Evolutionary conservation across 2,888 invertebrate species (phyloP).

Genomic region (Ophraella communa): DNA sequence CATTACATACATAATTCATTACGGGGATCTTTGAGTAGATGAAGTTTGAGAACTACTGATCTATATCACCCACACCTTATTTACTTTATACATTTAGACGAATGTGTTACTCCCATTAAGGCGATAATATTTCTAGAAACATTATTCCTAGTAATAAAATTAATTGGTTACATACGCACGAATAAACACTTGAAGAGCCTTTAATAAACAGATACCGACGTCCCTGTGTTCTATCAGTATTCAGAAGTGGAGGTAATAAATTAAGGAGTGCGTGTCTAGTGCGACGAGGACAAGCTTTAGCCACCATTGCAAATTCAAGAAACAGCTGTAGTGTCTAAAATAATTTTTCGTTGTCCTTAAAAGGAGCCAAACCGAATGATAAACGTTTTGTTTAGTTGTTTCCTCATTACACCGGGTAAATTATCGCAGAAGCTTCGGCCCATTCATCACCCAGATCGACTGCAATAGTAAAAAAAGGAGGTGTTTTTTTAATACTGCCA

Average conservation of each 20-base stretch:
- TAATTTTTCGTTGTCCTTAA: constrained; percentile 33
- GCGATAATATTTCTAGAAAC: too few species aligned
- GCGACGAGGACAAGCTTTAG: constrained; percentile 39
- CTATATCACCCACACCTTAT: too few species aligned
- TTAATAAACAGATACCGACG: constrained; percentile 8
- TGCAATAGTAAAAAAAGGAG: constrained; percentile 10
- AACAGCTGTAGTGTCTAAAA: constrained; percentile 37
- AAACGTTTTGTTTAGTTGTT: constrained; percentile 26
- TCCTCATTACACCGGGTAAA: constrained; percentile 29
- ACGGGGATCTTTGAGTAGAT: too few species aligned
- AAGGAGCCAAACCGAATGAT: constrained; percentile 32
- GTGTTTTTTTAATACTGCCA: neutral
- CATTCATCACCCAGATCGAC: constrained; percentile 10
- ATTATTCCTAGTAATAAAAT: too few species aligned
- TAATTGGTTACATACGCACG: too few species aligned
- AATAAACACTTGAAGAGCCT: too few species aligned
- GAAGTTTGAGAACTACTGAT: too few species aligned
- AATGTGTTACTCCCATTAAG: too few species aligned
- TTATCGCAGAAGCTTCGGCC: constrained; percentile 20
- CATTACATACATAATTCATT: too few species aligned
- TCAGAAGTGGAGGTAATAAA: constrained; percentile 16
- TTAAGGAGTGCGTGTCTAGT: constrained; percentile 38
- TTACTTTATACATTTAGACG: too few species aligned
- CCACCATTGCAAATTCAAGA: constrained; percentile 39
- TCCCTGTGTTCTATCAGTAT: neutral